Evolutionary conservation across 2,797 vertebrate genomes (phyloP).

Genomic region (Eulemur coronatus): DNA sequence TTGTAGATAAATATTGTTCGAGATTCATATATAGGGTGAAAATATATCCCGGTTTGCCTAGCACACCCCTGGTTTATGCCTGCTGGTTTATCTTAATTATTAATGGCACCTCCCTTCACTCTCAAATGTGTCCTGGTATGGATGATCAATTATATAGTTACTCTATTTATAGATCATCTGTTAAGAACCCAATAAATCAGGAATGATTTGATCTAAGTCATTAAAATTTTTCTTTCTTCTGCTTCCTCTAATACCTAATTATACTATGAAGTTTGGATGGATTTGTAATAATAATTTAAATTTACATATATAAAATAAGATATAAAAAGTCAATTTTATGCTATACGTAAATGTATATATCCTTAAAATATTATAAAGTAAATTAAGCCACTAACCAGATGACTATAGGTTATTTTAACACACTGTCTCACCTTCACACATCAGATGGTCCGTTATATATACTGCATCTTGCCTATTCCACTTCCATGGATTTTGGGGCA

Average conservation of each 20-base stretch:
- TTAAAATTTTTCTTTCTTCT: not conserved
- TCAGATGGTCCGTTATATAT: not conserved
- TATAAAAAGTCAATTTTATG: not conserved
- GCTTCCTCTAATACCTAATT: not conserved
- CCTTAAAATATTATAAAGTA: not conserved
- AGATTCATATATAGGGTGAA: not conserved
- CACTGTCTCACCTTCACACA: not conserved
- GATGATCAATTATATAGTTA: not conserved
- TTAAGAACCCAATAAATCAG: not conserved
- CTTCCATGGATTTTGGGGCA: not conserved
- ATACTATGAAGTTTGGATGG: not conserved
- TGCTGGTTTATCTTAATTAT: not conserved
- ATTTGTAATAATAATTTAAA: not conserved
- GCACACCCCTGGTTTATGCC: not conserved
- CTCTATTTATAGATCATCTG: not conserved
- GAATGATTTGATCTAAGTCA: not conserved
- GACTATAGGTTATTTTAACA: not conserved
- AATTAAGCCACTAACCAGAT: not conserved
- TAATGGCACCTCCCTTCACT: not conserved
- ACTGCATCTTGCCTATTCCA: not conserved
- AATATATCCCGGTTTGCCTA: not conserved
- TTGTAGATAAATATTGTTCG: slow-evolving; percentile 29
- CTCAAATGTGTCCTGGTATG: not conserved
- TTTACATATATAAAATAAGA: not conserved
- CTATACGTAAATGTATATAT: not conserved